Conservation (phyloP, 1,140 invertebrate species). For the Ptiloglossa arizonensis region DNA sequence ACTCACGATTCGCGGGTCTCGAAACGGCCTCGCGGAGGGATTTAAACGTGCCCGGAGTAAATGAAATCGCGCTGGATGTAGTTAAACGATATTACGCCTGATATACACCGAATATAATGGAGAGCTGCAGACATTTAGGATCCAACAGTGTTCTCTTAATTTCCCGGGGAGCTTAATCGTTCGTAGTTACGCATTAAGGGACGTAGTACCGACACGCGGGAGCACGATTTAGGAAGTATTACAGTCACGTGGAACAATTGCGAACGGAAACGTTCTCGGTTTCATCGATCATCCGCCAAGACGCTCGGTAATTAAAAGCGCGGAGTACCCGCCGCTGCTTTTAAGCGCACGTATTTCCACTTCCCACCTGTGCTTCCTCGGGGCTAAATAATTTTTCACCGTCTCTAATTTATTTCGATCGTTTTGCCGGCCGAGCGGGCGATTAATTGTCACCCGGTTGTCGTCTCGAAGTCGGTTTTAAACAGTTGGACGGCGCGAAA, state of each 20-base stretch:
- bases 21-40: slow-evolving; percentile 25
- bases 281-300: slow-evolving; percentile 37
- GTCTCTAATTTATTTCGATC: slow-evolving; percentile 10
- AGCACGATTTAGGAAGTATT: slow-evolving; percentile 23
- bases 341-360: slow-evolving; percentile 11
- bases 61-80: slow-evolving; percentile 47
- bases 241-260: slow-evolving; percentile 28
- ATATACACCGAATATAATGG: slow-evolving; percentile 50
- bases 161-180: slow-evolving; percentile 38
- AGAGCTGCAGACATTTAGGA: slow-evolving; percentile 33
- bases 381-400: slow-evolving; percentile 32
- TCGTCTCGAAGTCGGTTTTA: not conserved
- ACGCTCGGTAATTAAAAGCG: slow-evolving; percentile 34
- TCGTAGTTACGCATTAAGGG: slow-evolving; percentile 23
- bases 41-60: slow-evolving; percentile 40
- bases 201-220: not conserved
- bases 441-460: slow-evolving; percentile 5
- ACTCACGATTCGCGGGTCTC: slow-evolving; percentile 23
- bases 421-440: not conserved
- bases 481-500: not conserved
- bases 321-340: not conserved
- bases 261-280: slow-evolving; percentile 31
- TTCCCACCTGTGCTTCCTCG: slow-evolving; percentile 15
- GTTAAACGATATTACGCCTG: slow-evolving; percentile 45
- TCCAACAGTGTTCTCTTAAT: slow-evolving; percentile 49